Percentiles rank a stretch among this genome's conserved stretches.
Evolutionary conservation across 2,113 vertebrate species (phyloP).

Genomic region (Drymodes brunneopygia): DNA sequence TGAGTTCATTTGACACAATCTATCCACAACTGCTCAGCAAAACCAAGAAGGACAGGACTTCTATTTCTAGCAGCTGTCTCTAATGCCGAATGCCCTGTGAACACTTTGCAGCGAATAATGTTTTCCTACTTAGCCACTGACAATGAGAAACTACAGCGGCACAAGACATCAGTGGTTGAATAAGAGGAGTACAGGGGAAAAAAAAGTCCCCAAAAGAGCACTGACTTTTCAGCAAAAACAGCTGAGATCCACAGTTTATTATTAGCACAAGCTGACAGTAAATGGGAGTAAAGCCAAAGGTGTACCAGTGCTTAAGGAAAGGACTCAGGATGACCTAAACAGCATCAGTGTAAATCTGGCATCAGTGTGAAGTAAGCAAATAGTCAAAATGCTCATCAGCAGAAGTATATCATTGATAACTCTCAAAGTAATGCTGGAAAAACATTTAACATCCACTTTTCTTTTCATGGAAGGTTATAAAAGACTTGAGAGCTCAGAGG

Average conservation of each 20-base stretch:
- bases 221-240: background rate
- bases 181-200: background rate
- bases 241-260: conserved; percentile 40
- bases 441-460: background rate
- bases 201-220: background rate
- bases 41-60: background rate
- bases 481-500: background rate
- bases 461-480: background rate
- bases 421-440: background rate
- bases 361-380: background rate
- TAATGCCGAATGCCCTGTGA: background rate
- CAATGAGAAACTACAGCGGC: background rate
- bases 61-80: conserved; percentile 25
- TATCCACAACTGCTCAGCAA: background rate
- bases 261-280: conserved; percentile 42
- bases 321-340: background rate
- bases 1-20: background rate
- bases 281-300: conserved; percentile 26
- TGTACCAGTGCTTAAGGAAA: background rate
- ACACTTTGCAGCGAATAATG: background rate
- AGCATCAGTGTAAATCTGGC: background rate
- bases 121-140: background rate
- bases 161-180: background rate
- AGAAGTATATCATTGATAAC: background rate
- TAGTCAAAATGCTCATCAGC: background rate